A percentile compares a stretch with the other conserved stretches of the same genome.
Conservation (phyloP, 2,113 vertebrate genomes). For the Ivindomyrus marchei region DNA sequence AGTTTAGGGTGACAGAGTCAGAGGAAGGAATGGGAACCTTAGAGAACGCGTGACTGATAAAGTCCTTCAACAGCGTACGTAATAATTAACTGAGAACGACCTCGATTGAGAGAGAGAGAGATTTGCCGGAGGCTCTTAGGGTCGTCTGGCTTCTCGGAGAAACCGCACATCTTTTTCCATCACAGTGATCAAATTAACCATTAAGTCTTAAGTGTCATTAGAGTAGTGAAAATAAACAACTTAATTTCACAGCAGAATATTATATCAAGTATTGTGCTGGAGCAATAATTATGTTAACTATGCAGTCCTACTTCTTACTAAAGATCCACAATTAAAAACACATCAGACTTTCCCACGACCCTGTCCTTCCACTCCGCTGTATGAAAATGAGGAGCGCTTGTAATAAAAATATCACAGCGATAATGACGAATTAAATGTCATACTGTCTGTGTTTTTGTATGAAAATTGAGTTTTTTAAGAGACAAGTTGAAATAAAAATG, state of each 20-base stretch:
- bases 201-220: not conserved
- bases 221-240: not conserved
- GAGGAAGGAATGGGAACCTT: not conserved
- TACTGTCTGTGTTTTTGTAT: conserved; percentile 6
- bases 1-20: not conserved
- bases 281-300: conserved; percentile 16
- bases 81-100: not conserved
- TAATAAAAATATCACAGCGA: not conserved
- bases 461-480: conserved; percentile 16
- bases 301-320: conserved; percentile 9
- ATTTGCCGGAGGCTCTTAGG: not conserved
- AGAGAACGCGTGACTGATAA: not conserved
- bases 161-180: not conserved
- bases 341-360: not conserved
- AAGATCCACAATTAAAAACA: not conserved
- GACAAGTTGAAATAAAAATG: not conserved
- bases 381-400: not conserved
- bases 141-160: not conserved
- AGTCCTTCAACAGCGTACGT: not conserved
- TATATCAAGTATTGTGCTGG: not conserved
- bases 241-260: not conserved
- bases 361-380: too few species aligned
- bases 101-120: not conserved
- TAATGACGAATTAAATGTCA: too few species aligned
- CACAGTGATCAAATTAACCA: not conserved